Evolutionary conservation across 1,140 invertebrate species (phyloP).

Genomic region (Drosophila neocordata): DNA sequence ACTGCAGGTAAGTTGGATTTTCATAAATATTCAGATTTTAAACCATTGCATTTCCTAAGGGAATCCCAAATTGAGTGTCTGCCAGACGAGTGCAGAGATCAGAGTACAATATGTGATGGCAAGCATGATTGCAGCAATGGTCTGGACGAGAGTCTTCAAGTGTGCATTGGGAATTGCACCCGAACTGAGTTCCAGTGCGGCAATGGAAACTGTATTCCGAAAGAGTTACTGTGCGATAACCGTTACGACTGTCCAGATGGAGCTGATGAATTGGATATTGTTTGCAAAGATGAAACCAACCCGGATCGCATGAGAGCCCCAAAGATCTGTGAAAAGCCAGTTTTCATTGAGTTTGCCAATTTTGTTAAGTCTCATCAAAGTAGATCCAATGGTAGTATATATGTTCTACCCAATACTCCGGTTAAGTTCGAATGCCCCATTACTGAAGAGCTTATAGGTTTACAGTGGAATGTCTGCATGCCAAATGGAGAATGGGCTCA

Average conservation of each 20-base stretch:
- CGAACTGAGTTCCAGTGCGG: constrained; percentile 31
- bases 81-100: background rate
- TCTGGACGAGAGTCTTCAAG: constrained; percentile 17
- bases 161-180: background rate
- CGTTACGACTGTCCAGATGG: constrained; percentile 29
- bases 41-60: background rate
- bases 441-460: fast-evolving
- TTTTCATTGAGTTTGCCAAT: background rate
- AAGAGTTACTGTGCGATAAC: background rate
- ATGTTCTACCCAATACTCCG: constrained; percentile 11
- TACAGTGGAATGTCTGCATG: constrained; percentile 24
- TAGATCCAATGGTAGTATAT: background rate
- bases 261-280: constrained; percentile 26
- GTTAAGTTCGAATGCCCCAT: background rate
- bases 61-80: background rate
- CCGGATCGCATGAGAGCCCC: background rate
- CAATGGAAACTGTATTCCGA: constrained; percentile 1
- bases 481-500: constrained; percentile 12
- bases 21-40: too few species aligned
- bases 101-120: background rate
- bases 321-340: background rate
- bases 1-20: constrained; percentile 23
- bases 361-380: background rate
- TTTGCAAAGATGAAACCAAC: background rate
- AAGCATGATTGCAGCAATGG: constrained; percentile 30